Conservation (phyloP, 2,797 vertebrate genomes). For the Pagetopsis macropterus region DNA sequence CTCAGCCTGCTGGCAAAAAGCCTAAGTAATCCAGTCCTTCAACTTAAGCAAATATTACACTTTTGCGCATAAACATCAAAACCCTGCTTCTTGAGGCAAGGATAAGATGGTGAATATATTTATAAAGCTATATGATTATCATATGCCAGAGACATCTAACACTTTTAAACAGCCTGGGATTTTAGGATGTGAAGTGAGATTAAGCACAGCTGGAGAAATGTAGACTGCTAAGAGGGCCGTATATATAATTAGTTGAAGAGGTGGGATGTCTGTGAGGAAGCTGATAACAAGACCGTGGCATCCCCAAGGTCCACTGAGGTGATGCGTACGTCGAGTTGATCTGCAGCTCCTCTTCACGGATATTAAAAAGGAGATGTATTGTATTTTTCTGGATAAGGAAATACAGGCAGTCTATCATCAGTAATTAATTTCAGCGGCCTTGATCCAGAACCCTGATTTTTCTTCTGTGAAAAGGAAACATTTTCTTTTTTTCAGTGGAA, state of each 20-base stretch:
- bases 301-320: slow-evolving; percentile 22
- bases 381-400: background rate
- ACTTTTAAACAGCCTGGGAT: slow-evolving; percentile 36
- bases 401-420: background rate
- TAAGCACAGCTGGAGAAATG: slow-evolving; percentile 42
- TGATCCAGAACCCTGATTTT: background rate
- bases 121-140: slow-evolving; percentile 32
- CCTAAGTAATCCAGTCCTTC: slow-evolving; percentile 23
- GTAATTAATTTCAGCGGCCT: background rate
- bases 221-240: slow-evolving; percentile 49
- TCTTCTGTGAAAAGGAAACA: background rate
- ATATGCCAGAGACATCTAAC: slow-evolving; percentile 15
- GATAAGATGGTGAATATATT: slow-evolving; percentile 19
- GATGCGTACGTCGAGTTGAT: slow-evolving; percentile 18
- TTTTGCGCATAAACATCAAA: slow-evolving; percentile 11
- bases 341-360: slow-evolving; percentile 9
- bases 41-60: slow-evolving; percentile 36
- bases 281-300: slow-evolving; percentile 50
- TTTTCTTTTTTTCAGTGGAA: background rate
- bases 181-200: slow-evolving; percentile 36
- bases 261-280: slow-evolving; percentile 44
- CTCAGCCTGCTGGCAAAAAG: background rate
- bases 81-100: slow-evolving; percentile 1
- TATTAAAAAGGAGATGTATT: background rate
- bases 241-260: slow-evolving; percentile 58